Evolutionary conservation across 2,113 vertebrate genomes (phyloP).

Genomic region (Myxocyprinus asiaticus): DNA sequence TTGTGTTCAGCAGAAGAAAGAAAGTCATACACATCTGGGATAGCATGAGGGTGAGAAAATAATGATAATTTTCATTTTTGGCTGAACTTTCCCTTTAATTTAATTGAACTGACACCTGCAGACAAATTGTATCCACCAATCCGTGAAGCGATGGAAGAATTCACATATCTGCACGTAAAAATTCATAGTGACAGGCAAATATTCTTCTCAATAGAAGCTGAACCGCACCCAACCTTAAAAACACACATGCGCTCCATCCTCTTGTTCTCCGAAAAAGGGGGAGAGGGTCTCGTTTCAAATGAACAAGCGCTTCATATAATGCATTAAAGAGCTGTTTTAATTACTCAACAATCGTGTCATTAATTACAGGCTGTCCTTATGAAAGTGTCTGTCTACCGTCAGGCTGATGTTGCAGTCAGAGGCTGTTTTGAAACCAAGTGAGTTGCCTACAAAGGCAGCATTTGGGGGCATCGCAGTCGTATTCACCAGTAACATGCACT

Average conservation of each 20-base stretch:
- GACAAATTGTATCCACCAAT: too few species aligned
- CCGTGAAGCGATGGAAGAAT: too few species aligned
- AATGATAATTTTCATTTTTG: too few species aligned
- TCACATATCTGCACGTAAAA: too few species aligned
- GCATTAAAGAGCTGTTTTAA: neutral
- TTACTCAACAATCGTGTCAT: neutral
- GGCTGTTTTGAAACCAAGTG: neutral
- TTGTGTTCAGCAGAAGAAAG: too few species aligned
- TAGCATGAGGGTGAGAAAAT: too few species aligned
- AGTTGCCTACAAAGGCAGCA: neutral
- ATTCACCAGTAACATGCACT: too few species aligned
- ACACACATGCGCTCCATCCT: constrained; percentile 5
- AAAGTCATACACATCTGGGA: too few species aligned
- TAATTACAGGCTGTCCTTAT: neutral
- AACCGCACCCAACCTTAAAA: constrained; percentile 18
- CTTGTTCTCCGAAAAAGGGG: neutral
- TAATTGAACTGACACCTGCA: too few species aligned
- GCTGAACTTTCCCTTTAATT: too few species aligned
- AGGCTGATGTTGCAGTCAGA: neutral
- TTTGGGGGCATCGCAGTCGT: neutral
- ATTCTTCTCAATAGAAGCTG: neutral
- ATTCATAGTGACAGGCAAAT: too few species aligned
- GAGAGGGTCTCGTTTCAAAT: neutral
- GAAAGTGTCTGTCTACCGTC: too few species aligned
- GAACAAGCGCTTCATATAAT: neutral